Conservation (phyloP, 1,140 invertebrate species). For the Trichonephila clavata region DNA sequence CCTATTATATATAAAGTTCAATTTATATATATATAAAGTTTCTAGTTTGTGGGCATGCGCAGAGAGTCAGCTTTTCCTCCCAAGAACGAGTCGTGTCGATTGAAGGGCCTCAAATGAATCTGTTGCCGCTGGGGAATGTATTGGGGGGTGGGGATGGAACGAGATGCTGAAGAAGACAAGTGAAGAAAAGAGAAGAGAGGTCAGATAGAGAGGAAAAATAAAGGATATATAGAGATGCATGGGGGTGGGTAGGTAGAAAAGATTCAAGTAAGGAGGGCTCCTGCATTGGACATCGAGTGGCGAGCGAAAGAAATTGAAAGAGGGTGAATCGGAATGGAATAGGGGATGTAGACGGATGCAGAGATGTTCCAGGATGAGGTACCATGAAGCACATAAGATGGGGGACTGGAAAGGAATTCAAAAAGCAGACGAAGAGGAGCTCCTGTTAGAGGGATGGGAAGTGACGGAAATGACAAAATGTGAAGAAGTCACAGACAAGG, state of each 20-base stretch:
- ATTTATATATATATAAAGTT: not conserved
- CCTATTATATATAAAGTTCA: no score
- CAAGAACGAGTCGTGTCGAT: slow-evolving; percentile 4
- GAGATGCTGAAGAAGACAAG: slow-evolving; percentile 36
- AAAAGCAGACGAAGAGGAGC: not conserved
- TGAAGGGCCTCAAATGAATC: slow-evolving; percentile 76
- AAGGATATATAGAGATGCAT: slow-evolving; percentile 33
- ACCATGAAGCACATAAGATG: slow-evolving; percentile 44
- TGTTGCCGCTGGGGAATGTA: slow-evolving; percentile 72
- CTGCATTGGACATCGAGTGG: slow-evolving; percentile 74
- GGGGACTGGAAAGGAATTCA: slow-evolving; percentile 15
- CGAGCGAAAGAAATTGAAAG: slow-evolving; percentile 54
- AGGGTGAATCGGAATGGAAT: slow-evolving; percentile 70
- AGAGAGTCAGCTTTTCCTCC: not conserved
- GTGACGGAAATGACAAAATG: slow-evolving; percentile 30
- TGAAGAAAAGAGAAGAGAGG: slow-evolving; percentile 30
- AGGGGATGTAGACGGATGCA: slow-evolving; percentile 47
- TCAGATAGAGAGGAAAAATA: slow-evolving; percentile 35
- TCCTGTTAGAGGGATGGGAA: not conserved
- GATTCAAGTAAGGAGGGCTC: slow-evolving; percentile 15
- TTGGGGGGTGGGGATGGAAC: not conserved
- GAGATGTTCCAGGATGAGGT: slow-evolving; percentile 58
- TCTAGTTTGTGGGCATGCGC: not conserved
- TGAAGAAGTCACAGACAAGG: not conserved
- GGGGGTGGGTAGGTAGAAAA: not conserved